phyloP scores from a whole-genome alignment of 2,888 invertebrate genomes.

The Druceiella hillmani region DNA sequence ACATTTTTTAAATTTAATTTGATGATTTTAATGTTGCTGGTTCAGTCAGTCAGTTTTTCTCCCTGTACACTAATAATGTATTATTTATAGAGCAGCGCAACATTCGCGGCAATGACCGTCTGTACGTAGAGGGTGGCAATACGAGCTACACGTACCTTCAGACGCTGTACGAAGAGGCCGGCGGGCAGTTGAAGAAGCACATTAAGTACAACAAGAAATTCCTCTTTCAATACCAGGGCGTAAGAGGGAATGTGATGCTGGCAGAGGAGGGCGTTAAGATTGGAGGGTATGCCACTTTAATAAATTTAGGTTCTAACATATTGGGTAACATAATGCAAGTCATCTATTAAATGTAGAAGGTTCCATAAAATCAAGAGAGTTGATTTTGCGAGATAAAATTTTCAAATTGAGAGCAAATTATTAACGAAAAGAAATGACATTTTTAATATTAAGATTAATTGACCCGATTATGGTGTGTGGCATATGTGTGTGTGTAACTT shows the following conservation, averaged over 20 bases:
- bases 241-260: conserved; percentile 73
- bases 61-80: too few relatives aligned
- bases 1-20: too few relatives aligned
- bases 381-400: too few relatives aligned
- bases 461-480: too few relatives aligned
- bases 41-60: too few relatives aligned
- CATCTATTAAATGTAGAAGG: too few relatives aligned
- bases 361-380: too few relatives aligned
- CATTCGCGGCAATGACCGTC: conserved; percentile 79
- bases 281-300: conserved; percentile 65
- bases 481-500: too few relatives aligned
- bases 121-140: conserved; percentile 77
- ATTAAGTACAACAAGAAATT: conserved; percentile 54
- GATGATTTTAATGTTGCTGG: too few relatives aligned
- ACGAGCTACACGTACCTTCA: conserved; percentile 63
- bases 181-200: conserved; percentile 34
- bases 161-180: conserved; percentile 55
- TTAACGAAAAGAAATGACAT: too few relatives aligned
- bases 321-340: not conserved
- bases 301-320: not conserved
- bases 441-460: too few relatives aligned
- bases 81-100: conserved; percentile 64
- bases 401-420: too few relatives aligned
- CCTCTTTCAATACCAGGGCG: conserved; percentile 66
- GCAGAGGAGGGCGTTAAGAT: conserved; percentile 64